These are phyloP conservation scores for Channallabes apus DNA, from an alignment of 2,797 vertebrate species.

Conservation along the genomic window DNA sequence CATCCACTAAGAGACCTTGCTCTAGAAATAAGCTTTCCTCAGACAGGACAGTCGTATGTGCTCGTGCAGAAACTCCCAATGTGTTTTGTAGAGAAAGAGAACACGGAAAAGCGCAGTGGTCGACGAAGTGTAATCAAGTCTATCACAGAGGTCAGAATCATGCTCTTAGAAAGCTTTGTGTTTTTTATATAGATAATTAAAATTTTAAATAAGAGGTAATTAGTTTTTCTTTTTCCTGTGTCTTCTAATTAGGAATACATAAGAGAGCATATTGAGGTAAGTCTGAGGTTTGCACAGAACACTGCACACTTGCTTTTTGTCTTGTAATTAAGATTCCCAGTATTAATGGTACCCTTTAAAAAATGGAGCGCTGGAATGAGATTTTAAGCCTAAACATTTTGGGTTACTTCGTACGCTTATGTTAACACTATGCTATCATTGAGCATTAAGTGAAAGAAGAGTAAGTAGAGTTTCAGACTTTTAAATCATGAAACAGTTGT, in stretches of 20 bases:
- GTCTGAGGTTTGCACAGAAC: constrained; percentile 15
- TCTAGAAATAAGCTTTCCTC: constrained; percentile 83
- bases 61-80: constrained; percentile 85
- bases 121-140: constrained; percentile 81
- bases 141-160: constrained; percentile 81
- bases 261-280: constrained; percentile 91
- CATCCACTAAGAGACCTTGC: constrained; percentile 80
- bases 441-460: background rate
- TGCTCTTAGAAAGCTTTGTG: background rate
- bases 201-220: constrained; percentile 3
- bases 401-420: background rate
- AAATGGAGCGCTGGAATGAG: background rate
- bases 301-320: background rate
- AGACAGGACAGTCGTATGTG: constrained; percentile 66
- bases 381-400: background rate
- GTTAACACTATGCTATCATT: background rate
- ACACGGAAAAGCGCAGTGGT: constrained; percentile 84
- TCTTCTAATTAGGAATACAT: constrained; percentile 84
- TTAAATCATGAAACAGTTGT: background rate
- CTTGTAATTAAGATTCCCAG: background rate
- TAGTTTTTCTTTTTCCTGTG: constrained; percentile 18
- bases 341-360: background rate
- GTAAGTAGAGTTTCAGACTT: background rate
- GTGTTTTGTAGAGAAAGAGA: constrained; percentile 92
- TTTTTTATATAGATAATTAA: background rate